Conservation (phyloP, 1,140 invertebrate species). For the Drosophila pallidifrons region DNA sequence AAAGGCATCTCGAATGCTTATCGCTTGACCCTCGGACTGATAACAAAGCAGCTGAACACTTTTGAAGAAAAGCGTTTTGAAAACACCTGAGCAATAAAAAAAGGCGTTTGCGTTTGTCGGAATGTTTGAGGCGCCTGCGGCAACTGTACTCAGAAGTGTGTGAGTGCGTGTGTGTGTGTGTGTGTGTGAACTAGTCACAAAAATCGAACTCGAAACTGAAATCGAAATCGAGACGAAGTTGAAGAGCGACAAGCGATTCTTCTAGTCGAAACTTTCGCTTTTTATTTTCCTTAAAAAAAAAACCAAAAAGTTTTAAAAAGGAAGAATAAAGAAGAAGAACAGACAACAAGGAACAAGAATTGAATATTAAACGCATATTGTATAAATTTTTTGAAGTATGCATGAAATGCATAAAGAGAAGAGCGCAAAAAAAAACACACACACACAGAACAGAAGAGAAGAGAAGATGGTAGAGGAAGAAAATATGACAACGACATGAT, state of each 20-base stretch:
- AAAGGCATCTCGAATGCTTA: slow-evolving; percentile 4
- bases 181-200: slow-evolving; percentile 3
- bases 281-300: slow-evolving; percentile 11
- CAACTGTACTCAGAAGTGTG: slow-evolving; percentile 5
- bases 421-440: slow-evolving; percentile 42
- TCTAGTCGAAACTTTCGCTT: slow-evolving; percentile 38
- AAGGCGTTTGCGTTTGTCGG: not conserved
- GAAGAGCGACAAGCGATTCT: not conserved
- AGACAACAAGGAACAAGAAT: slow-evolving; percentile 59
- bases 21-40: not conserved
- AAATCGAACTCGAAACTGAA: not conserved
- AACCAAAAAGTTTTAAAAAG: not conserved
- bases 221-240: not conserved
- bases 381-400: slow-evolving; percentile 60
- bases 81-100: slow-evolving; percentile 11
- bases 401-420: slow-evolving; percentile 79
- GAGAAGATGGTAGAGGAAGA: slow-evolving; percentile 12
- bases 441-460: slow-evolving; percentile 1
- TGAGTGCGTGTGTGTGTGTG: too few relatives aligned
- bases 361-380: slow-evolving; percentile 80
- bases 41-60: not conserved
- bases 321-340: not conserved
- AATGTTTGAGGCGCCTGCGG: not conserved
- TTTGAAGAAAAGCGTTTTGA: not conserved
- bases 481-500: slow-evolving; percentile 63